Evolutionary conservation across 2,888 invertebrate genomes (phyloP).

Genomic region (Blastobasis adustella): DNA sequence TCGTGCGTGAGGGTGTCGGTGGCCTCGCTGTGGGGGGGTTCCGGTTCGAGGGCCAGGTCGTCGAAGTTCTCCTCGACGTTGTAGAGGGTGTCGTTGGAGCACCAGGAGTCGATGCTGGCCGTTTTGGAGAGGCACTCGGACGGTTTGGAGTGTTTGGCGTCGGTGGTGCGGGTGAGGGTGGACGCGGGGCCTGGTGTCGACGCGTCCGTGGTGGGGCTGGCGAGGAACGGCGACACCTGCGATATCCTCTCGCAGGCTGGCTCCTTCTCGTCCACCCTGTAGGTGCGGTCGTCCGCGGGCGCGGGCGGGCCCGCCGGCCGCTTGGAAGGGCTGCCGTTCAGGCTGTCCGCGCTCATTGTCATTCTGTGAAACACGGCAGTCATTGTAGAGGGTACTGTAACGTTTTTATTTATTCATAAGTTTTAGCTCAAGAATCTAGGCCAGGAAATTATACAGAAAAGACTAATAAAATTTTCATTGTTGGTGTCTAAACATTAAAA

Average conservation of each 20-base stretch:
- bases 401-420: too few relatives aligned
- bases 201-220: constrained; percentile 58
- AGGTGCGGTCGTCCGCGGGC: constrained; percentile 51
- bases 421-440: too few relatives aligned
- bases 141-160: constrained; percentile 64
- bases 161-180: constrained; percentile 65
- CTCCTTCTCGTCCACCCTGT: constrained; percentile 44
- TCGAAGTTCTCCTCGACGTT: constrained; percentile 77
- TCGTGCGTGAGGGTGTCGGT: constrained; percentile 56
- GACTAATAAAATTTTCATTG: too few relatives aligned
- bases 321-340: constrained; percentile 54
- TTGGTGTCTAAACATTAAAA: too few relatives aligned
- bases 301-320: constrained; percentile 30
- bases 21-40: constrained; percentile 48
- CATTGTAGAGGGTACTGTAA: too few relatives aligned
- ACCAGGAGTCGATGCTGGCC: constrained; percentile 78
- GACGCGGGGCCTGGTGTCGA: constrained; percentile 53
- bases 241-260: constrained; percentile 52
- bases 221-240: constrained; percentile 60
- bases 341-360: constrained; percentile 68
- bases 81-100: constrained; percentile 78
- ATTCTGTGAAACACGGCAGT: constrained; percentile 35
- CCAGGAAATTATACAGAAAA: too few relatives aligned
- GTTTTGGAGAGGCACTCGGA: constrained; percentile 68
- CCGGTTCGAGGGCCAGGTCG: constrained; percentile 57